Base-by-base conservation (phyloP, 2,113 vertebrate genomes). In the Scophthalmus maximus region DNA sequence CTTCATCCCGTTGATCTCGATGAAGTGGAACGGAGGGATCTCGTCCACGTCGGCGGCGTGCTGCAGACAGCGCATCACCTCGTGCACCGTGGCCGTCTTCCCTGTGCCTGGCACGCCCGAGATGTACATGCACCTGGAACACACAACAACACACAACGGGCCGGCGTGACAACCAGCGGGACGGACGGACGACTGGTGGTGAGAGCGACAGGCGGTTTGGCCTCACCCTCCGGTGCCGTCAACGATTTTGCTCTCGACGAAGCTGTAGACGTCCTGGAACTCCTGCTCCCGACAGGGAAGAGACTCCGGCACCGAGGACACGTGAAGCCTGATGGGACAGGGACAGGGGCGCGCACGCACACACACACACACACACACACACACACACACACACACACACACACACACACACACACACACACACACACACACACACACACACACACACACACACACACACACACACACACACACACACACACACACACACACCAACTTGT, bases 1-100 rank as follows among this genome's bases (percentile, higher is more conserved):
- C 91, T 98, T 98, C 98, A 99, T 99, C 78, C 97, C 98, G 42
- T 98, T 99, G 82, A 99, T 95, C 81, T 98, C 96, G 14, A 98
- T 57, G 59, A 92, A 96, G 58, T 76, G 82, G 86, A 99, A 99
- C 0, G 92, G 32, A 0, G 96, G 95, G 17, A 98, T 82, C 2
- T 96, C 94, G 0, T 95, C 94, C 5, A 89, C 81, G 29, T 95
- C 92, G 1, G 94, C 87, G 1, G 95, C 94, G 40, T 93, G 90
- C 88, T 96, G 95, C 56, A 99, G 93, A n/a, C 91, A 95, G 29
- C 91, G 91, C 58, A 98, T 92, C 20, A 95, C 97, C 76, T 99
- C 97, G 0, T 96, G 96, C 14, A 98, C 96, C 0, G 97, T 98
- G 46, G 97, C 98, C 0, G 97, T 99, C 90, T 99, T 99, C 2